phyloP scores from a whole-genome alignment of 1,140 invertebrate species.

The Polyergus mexicanus region DNA sequence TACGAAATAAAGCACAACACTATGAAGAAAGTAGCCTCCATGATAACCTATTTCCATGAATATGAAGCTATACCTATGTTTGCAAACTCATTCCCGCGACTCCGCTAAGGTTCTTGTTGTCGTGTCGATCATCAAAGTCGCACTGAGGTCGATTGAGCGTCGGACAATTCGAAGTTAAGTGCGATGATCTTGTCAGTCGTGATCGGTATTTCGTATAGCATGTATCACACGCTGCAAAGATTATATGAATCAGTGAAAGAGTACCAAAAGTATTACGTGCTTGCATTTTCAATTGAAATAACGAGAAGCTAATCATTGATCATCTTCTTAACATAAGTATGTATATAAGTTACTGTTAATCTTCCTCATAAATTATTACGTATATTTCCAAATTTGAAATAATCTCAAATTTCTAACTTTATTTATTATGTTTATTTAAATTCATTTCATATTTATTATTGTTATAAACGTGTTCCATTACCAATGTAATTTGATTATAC shows the following conservation, averaged over 20 bases:
- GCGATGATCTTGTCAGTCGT: slow-evolving; percentile 63
- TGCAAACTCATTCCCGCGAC: slow-evolving; percentile 74
- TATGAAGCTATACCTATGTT: slow-evolving; percentile 62
- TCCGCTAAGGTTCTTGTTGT: slow-evolving; percentile 68
- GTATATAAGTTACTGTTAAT: background rate
- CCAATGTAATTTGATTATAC: slow-evolving; percentile 53
- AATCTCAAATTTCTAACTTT: background rate
- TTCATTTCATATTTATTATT: background rate
- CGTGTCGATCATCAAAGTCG: slow-evolving; percentile 63
- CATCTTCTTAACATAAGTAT: background rate
- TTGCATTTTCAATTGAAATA: background rate
- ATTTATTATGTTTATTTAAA: background rate
- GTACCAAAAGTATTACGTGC: background rate
- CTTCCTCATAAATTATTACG: background rate
- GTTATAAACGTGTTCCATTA: background rate
- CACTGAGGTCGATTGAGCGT: slow-evolving; percentile 55
- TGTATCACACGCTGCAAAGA: background rate
- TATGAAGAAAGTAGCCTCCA: slow-evolving; percentile 21
- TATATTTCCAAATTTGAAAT: background rate
- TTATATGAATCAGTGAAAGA: slow-evolving; percentile 11
- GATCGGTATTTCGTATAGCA: slow-evolving; percentile 39
- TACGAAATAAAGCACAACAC: slow-evolving; percentile 16
- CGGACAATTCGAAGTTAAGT: slow-evolving; percentile 23
- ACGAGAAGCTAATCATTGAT: background rate
- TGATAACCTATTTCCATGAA: slow-evolving; percentile 44